Evolutionary conservation across 2,113 vertebrate genomes (phyloP), one percentile per base, ranked within the genome.

Genomic region (Anoura caudifer): DNA sequence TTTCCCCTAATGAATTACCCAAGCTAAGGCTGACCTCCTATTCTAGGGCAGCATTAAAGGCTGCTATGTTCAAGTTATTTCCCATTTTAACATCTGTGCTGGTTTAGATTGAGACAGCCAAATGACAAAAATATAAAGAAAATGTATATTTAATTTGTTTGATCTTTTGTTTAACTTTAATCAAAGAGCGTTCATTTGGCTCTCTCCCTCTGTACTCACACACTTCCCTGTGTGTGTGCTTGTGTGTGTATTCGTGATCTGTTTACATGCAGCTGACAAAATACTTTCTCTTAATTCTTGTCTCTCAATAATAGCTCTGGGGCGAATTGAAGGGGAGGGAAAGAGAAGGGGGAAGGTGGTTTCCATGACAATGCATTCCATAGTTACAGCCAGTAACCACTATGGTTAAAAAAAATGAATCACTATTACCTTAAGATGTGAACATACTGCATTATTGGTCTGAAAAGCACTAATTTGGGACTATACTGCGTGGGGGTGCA

Each of bases 301-400:
- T 96, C 87, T 98, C 94, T 94, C 91, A 97, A 94, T 97, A 96
- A 98, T 95, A 97, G 94, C 82, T 69, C 54, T 89, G 96, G 97
- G 97, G 97, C 98, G 97, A 98, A 98, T 95, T 98, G 98, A 98
- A 91, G 10, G 65, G 45, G 38, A 5, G 4, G 54, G 36, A 41
- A 28, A 43, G 50, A 22, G 95, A 98, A 41, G 45, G 28, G 15
- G 17, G 97, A 97, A 97, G 85, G 90, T 97, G 94, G 98, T 98
- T 98, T 98, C 98, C 98, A 98, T 98, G 98, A 98, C 97, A 98
- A 98, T 98, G 93, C 90, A 98, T 98, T 98, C 97, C 97, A 96
- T 96, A 98, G 98, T 98, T 98, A 98, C 96, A 98, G 98, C 95
- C 96, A 97, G 96, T 97, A 98, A 96, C 95, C 95, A 98, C 98